A percentile compares a stretch with the other conserved stretches of the same genome.
phyloP scores from a whole-genome alignment of 1,140 invertebrate genomes.

The Lepidostoma basale region DNA sequence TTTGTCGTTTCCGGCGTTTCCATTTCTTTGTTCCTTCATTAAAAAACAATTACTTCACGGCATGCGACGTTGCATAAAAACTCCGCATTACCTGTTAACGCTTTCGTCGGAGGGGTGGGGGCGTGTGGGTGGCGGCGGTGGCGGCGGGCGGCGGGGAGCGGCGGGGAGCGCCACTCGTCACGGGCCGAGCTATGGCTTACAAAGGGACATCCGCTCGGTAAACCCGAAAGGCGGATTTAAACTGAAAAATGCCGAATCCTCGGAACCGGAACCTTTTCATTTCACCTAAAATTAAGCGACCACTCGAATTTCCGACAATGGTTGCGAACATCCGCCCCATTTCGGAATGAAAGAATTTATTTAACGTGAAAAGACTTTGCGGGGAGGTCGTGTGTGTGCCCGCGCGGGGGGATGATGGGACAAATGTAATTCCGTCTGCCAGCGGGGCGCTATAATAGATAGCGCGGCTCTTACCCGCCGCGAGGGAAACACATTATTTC shows the following conservation, averaged over 20 bases:
- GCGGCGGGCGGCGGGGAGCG: not conserved
- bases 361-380: conserved; percentile 18
- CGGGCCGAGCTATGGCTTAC: conserved; percentile 10
- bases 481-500: not conserved
- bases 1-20: not conserved
- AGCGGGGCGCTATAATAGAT: not conserved
- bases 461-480: not conserved
- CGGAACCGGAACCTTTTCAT: conserved; percentile 24
- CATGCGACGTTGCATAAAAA: conserved; percentile 22
- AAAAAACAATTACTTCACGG: conserved; percentile 20
- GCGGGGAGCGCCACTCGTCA: conserved; percentile 1
- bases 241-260: conserved; percentile 23
- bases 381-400: conserved; percentile 4
- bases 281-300: conserved; percentile 26
- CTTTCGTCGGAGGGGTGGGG: not conserved
- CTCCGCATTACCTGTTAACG: conserved; percentile 23
- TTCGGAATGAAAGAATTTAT: conserved; percentile 9
- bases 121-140: not conserved
- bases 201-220: conserved; percentile 19
- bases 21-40: conserved; percentile 25
- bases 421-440: conserved; percentile 8
- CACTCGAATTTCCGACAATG: conserved; percentile 19
- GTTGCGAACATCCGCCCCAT: conserved; percentile 18
- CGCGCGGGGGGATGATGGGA: not conserved
- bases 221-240: conserved; percentile 20